Evolutionary conservation across 2,888 invertebrate species (phyloP), one percentile per base, ranked within the genome.

Genomic region (Steinernema scapterisci): DNA sequence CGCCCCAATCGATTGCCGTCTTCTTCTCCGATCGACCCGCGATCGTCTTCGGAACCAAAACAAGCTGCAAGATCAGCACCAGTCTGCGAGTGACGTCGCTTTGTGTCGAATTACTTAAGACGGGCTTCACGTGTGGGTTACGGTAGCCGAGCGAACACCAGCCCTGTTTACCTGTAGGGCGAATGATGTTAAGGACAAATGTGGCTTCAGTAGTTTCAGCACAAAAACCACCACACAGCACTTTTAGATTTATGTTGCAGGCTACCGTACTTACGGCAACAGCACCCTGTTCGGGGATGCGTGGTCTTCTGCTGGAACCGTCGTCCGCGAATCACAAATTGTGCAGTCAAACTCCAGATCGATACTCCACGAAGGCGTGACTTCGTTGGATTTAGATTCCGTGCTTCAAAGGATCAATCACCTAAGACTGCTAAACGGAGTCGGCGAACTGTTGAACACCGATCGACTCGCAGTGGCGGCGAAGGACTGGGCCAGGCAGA

Each of bases 231-330:
- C n/a, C n/a, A 38, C 38, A 38, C 38, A 38, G 3, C 38, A 38
- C 38, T 38, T 9, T 38, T 6, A 38, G 38, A 38, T 38, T 9
- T 38, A 38, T 21, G 21, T 63, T 63, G 11, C 63, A 63, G 63
- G 63, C 13, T 38, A 31, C 38, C 63, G 63, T 38, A 63, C 63
- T 16, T 63, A 63, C 31, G 63, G 63, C 16, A 63, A 63, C 31
- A 31, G 31, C 25, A 63, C 63, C 31, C 31, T 63, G 1, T 63
- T n/a, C 38, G 63, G 63, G 6, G 63, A 63, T n/a, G 63, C 23
- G 21, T 63, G 63, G 63, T 52, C 52, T 23, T 31, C 27, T 7
- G 38, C 63, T 1, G 63, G 63, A 1, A 63, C 63, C 1, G 31
- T 63, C 5, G 25, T 63, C 16, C 63, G 63, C 9, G 31, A 63